phyloP scores from a whole-genome alignment of 2,113 vertebrate genomes.

The Tor tambroides region DNA sequence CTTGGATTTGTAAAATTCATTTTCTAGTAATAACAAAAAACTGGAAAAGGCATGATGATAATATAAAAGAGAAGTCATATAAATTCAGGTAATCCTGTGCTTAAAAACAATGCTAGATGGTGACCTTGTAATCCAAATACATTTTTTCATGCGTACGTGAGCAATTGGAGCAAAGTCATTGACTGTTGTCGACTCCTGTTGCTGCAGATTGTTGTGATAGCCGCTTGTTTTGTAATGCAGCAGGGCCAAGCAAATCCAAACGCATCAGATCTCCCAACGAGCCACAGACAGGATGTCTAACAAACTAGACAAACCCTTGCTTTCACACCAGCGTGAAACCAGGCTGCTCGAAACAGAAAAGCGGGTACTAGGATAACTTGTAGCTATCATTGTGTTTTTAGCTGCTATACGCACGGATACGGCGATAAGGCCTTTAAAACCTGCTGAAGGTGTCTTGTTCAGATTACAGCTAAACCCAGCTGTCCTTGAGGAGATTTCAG shows the following conservation, averaged over 20 bases:
- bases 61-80: not conserved
- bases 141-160: not conserved
- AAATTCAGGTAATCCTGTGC: not conserved
- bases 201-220: not conserved
- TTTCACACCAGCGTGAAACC: slow-evolving; percentile 45
- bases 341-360: slow-evolving; percentile 25
- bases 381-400: not conserved
- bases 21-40: not conserved
- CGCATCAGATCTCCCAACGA: slow-evolving; percentile 6
- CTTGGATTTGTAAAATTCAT: not conserved
- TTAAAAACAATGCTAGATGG: not conserved
- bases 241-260: slow-evolving; percentile 51
- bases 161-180: not conserved
- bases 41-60: not conserved
- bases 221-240: slow-evolving; percentile 10
- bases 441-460: slow-evolving; percentile 61
- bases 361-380: slow-evolving; percentile 21
- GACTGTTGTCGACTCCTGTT: not conserved
- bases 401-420: not conserved
- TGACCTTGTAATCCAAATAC: slow-evolving; percentile 8
- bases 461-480: slow-evolving; percentile 59
- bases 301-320: slow-evolving; percentile 37
- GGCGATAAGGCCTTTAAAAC: slow-evolving; percentile 51
- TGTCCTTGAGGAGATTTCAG: slow-evolving; percentile 55
- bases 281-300: slow-evolving; percentile 47